Evolutionary conservation across 2,113 vertebrate species (phyloP), one percentile per base, ranked within the genome.

Genomic region (Spermophilus dauricus): DNA sequence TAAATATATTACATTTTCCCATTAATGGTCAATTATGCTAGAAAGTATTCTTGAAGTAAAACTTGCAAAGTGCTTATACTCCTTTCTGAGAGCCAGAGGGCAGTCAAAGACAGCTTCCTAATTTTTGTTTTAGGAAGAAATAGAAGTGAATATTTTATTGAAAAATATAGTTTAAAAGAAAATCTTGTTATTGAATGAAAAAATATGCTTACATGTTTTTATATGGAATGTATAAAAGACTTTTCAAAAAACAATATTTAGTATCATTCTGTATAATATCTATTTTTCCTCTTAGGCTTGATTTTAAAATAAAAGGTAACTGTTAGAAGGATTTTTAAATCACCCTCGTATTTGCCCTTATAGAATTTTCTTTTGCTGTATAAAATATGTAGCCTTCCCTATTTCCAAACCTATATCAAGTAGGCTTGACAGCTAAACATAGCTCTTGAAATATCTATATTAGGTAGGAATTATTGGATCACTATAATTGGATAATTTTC

Each of bases 51-150:
- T 73, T 90, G 28, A 63, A 82, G 37, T 85, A 53, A 87, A 91
- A 85, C 37, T 53, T 72, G 34, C 18, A 70, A 24, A 82, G n/a
- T 96, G 93, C 42, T 94, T 92, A 92, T 97, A 80, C 73, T 83
- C n/a, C 93, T 94, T 84, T 86, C 10, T 53, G 82, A 82, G 89
- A 96, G 98, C 91, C 92, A 98, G 97, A 97, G 97, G 98, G 97
- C 97, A 98, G 95, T 97, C 96, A 97, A 96, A 97, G 96, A 96
- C 95, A 96, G 61, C 81, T 77, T 97, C 88, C 81, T 78, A 77
- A 69, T 87, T 81, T 95, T 51, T 94, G 12, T 81, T 42, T 80
- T 84, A 78, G 9, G 28, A 69, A 24, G 63, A 88, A 97, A 85
- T 89, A 13, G 81, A 82, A 96, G 73, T 9, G 11, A 83, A 30